These are phyloP conservation scores for Amphipyra tragopoginis DNA, from an alignment of 2,888 invertebrate genomes.

Conservation along the genomic window DNA sequence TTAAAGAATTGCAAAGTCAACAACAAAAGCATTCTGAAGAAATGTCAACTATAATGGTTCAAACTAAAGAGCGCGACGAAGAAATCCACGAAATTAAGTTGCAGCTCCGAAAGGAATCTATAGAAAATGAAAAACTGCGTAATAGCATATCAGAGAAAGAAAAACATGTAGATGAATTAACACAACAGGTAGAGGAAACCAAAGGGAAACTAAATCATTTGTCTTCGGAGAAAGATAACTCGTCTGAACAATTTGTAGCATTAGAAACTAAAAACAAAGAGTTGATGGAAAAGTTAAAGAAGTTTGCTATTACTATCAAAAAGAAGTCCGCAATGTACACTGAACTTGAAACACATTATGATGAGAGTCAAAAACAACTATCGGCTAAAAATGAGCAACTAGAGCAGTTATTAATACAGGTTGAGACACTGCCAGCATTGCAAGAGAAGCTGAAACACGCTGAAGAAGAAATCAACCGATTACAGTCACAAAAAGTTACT, in stretches of 20 bases:
- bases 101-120: conserved; percentile 89
- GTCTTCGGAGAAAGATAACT: conserved; percentile 80
- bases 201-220: conserved; percentile 78
- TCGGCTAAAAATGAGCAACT: conserved; percentile 73
- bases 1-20: conserved; percentile 85
- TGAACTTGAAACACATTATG: conserved; percentile 90
- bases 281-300: conserved; percentile 94
- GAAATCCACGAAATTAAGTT: conserved; percentile 89
- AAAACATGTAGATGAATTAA: conserved; percentile 81
- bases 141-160: conserved; percentile 89
- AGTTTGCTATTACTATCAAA: conserved; percentile 93
- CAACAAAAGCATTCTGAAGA: conserved; percentile 86
- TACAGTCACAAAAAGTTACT: conserved; percentile 71
- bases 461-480: conserved; percentile 78
- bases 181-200: conserved; percentile 83
- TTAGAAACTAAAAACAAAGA: conserved; percentile 92
- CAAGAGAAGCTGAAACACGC: conserved; percentile 81
- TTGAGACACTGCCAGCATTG: conserved; percentile 76
- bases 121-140: conserved; percentile 91
- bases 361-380: conserved; percentile 76
- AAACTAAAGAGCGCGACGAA: conserved; percentile 89
- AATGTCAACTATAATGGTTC: conserved; percentile 78
- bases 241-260: conserved; percentile 73
- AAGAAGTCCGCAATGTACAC: conserved; percentile 92
- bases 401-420: conserved; percentile 77